phyloP scores from a whole-genome alignment of 2,888 invertebrate species.

The Blastobasis lacticolella region DNA sequence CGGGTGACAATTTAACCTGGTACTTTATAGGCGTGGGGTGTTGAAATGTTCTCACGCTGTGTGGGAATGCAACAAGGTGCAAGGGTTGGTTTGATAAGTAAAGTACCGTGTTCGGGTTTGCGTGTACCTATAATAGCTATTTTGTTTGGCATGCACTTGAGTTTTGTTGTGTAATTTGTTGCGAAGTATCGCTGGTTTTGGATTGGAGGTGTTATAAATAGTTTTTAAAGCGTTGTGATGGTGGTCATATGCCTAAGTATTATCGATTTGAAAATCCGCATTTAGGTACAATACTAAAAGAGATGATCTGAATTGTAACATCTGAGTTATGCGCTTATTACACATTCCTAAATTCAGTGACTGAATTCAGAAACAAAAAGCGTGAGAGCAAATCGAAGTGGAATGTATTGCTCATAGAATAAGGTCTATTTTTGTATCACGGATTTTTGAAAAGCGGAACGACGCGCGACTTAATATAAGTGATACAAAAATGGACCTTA shows the following conservation, averaged over 20 bases:
- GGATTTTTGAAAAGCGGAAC: no score
- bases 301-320: no score
- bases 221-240: neutral
- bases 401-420: no score
- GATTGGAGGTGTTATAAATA: neutral
- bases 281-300: no score
- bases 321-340: no score
- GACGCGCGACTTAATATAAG: no score
- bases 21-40: conserved; percentile 52
- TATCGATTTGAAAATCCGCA: no score
- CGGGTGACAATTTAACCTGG: conserved; percentile 31
- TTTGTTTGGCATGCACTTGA: conserved; percentile 27
- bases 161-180: conserved; percentile 5
- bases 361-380: no score
- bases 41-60: conserved; percentile 59
- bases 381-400: no score
- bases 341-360: no score
- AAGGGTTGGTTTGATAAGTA: conserved; percentile 39
- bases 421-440: no score
- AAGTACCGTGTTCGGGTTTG: conserved; percentile 3
- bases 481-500: no score
- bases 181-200: neutral
- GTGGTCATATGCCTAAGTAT: neutral
- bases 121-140: conserved; percentile 5
- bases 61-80: conserved; percentile 68